Percentiles rank a stretch among this genome's conserved stretches.
phyloP scores from a whole-genome alignment of 2,888 invertebrate species.

The Pilophorus perplexus region DNA sequence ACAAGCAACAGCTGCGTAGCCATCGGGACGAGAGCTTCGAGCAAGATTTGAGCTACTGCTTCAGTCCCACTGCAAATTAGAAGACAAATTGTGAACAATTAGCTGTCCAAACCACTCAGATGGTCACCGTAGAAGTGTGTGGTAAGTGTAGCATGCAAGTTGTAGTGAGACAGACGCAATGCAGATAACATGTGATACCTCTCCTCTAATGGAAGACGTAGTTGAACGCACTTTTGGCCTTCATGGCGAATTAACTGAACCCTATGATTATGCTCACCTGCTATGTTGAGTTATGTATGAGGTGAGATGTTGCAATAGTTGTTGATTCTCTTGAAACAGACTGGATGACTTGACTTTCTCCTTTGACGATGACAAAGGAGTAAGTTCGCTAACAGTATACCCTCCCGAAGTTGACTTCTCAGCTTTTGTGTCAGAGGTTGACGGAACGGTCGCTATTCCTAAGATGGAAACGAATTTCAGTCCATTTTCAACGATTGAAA shows the following conservation, averaged over 20 bases:
- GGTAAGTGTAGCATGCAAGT: background rate
- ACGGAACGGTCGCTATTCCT: slow-evolving; percentile 16
- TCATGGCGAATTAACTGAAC: background rate
- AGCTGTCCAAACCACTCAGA: no score
- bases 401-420: slow-evolving; percentile 35
- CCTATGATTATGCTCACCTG: slow-evolving; percentile 49
- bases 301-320: slow-evolving; percentile 66
- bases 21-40: slow-evolving; percentile 71
- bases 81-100: no score
- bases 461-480: background rate
- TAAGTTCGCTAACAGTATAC: slow-evolving; percentile 28
- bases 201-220: no score
- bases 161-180: no score
- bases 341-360: slow-evolving; percentile 21
- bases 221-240: no score
- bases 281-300: slow-evolving; percentile 70
- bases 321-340: slow-evolving; percentile 64
- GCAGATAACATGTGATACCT: no score
- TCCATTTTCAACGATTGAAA: background rate
- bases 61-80: slow-evolving; percentile 45
- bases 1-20: slow-evolving; percentile 62
- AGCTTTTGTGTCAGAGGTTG: slow-evolving; percentile 34
- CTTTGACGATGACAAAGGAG: slow-evolving; percentile 14
- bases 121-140: no score
- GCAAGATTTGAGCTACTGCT: slow-evolving; percentile 60